Evolutionary conservation across 2,113 vertebrate species (phyloP).

Genomic region (Lanius collurio): DNA sequence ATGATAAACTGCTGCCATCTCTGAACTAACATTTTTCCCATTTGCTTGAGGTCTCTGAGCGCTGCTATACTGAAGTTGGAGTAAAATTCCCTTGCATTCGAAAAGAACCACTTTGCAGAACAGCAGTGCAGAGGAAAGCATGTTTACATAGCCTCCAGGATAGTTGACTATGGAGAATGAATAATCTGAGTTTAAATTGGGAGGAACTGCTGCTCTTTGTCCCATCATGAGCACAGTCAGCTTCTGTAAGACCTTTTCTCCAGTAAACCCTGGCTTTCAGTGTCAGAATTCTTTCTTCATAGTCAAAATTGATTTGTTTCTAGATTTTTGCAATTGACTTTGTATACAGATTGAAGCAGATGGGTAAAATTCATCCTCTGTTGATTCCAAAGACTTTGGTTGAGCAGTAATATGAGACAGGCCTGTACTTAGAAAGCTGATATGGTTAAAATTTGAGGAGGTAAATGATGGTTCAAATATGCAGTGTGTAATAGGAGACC

Average conservation of each 20-base stretch:
- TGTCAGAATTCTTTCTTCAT: neutral
- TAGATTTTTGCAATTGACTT: neutral
- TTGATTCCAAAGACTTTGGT: neutral
- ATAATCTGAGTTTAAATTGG: neutral
- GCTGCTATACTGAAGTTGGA: neutral
- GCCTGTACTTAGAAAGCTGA: constrained; percentile 2
- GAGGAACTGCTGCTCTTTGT: neutral
- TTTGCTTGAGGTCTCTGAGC: neutral
- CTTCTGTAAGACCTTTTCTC: neutral
- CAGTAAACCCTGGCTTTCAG: neutral
- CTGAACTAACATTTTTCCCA: neutral
- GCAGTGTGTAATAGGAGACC: neutral
- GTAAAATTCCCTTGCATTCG: neutral
- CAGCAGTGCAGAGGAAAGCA: neutral
- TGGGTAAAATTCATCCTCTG: constrained; percentile 18
- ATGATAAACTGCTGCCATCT: neutral
- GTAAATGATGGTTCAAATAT: neutral
- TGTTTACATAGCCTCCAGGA: neutral
- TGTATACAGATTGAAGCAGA: neutral
- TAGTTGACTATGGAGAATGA: neutral
- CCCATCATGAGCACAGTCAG: neutral
- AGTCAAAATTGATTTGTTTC: neutral
- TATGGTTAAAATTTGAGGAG: constrained; percentile 1
- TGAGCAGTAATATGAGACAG: neutral
- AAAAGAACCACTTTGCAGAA: neutral